Conservation (phyloP, 2,888 invertebrate species). For the Apamea monoglypha region DNA sequence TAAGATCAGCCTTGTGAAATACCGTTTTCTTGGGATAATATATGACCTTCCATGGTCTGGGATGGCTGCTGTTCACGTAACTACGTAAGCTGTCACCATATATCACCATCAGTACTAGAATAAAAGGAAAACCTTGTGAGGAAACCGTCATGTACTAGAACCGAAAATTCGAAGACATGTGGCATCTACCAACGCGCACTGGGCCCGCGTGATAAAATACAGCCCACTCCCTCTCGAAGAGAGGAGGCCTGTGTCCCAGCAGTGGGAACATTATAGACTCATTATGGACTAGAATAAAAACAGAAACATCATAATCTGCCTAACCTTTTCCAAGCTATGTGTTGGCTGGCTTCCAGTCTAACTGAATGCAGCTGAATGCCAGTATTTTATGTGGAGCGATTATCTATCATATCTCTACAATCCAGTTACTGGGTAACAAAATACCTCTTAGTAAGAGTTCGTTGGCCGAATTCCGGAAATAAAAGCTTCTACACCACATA, state of each 20-base stretch:
- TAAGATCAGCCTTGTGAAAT: slow-evolving; percentile 80
- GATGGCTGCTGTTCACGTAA: slow-evolving; percentile 75
- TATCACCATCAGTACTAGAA: slow-evolving; percentile 39
- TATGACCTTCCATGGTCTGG: slow-evolving; percentile 73
- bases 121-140: background rate
- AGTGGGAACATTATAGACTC: too few relatives aligned
- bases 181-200: too few relatives aligned
- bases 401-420: background rate
- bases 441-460: too few relatives aligned
- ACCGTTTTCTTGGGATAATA: slow-evolving; percentile 80
- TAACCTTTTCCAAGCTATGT: background rate
- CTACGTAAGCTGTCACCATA: slow-evolving; percentile 31
- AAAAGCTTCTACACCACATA: too few relatives aligned
- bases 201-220: too few relatives aligned
- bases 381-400: background rate
- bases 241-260: too few relatives aligned
- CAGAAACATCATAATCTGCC: background rate
- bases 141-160: too few relatives aligned
- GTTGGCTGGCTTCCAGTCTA: background rate
- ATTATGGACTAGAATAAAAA: slow-evolving; percentile 6
- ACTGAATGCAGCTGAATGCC: background rate
- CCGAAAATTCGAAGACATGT: too few relatives aligned
- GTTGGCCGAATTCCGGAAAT: too few relatives aligned
- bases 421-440: background rate
- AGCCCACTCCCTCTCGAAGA: too few relatives aligned